phyloP scores from a whole-genome alignment of 2,888 invertebrate genomes.

The Hypomecis punctinalis region DNA sequence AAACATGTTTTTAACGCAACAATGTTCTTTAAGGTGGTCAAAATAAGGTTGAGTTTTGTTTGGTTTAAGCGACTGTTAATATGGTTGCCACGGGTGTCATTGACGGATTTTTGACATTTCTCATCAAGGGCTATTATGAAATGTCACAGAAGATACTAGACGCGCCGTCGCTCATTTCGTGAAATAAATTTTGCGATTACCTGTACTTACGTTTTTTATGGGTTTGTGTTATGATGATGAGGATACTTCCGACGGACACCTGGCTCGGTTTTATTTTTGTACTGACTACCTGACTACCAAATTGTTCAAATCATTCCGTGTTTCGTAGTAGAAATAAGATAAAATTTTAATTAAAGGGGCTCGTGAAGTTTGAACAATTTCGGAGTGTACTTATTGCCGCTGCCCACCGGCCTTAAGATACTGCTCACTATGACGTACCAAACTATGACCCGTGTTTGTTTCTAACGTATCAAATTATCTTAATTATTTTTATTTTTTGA shows the following conservation, averaged over 20 bases:
- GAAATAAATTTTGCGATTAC: slow-evolving; percentile 41
- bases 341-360: too few species aligned
- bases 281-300: too few species aligned
- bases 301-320: too few species aligned
- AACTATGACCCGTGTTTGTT: too few species aligned
- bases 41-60: slow-evolving; percentile 22
- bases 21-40: neutral
- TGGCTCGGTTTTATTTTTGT: neutral
- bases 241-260: slow-evolving; percentile 9
- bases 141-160: slow-evolving; percentile 44
- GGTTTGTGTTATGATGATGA: slow-evolving; percentile 40
- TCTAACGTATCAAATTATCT: too few species aligned
- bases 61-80: neutral
- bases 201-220: slow-evolving; percentile 37
- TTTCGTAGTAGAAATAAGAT: too few species aligned
- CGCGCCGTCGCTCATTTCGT: slow-evolving; percentile 42
- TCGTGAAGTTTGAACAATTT: too few species aligned
- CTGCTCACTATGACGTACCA: too few species aligned
- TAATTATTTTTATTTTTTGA: too few species aligned
- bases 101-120: slow-evolving; percentile 62
- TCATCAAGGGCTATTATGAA: slow-evolving; percentile 58
- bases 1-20: slow-evolving; percentile 21
- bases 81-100: slow-evolving; percentile 50
- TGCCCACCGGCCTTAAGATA: too few species aligned
- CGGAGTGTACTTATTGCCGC: too few species aligned